A percentile compares a stretch with the other conserved stretches of the same genome.
Conservation (phyloP, 2,113 vertebrate genomes). For the Cebus imitator region DNA sequence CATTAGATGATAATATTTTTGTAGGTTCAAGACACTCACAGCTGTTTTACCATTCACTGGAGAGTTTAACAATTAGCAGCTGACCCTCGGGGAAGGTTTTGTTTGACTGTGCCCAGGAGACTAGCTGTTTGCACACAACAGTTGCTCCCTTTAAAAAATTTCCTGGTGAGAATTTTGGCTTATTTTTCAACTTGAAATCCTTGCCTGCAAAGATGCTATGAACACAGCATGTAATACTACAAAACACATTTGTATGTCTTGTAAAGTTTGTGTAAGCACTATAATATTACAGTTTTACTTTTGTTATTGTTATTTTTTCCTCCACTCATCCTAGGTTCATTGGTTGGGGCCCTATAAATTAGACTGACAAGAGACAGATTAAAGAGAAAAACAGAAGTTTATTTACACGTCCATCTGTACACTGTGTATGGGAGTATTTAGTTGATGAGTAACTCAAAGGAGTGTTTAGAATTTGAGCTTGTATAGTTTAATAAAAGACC, state of each 20-base stretch:
- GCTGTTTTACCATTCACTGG: not conserved
- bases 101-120: slow-evolving; percentile 9
- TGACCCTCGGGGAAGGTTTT: not conserved
- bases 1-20: slow-evolving; percentile 13
- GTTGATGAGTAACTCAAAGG: not conserved
- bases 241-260: not conserved
- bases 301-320: not conserved
- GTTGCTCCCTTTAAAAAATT: slow-evolving; percentile 26
- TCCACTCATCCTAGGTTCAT: not conserved
- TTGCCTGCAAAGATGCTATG: slow-evolving; percentile 15
- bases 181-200: slow-evolving; percentile 40
- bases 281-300: not conserved
- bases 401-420: not conserved
- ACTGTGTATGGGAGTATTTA: not conserved
- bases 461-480: not conserved
- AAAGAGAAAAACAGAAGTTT: not conserved
- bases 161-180: not conserved
- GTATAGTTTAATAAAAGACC: not conserved
- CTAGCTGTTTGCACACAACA: slow-evolving; percentile 32
- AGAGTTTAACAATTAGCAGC: slow-evolving; percentile 33
- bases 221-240: not conserved
- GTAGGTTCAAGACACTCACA: not conserved
- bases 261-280: not conserved
- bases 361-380: not conserved
- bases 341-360: not conserved